These are phyloP conservation scores for Proterorhinus semilunaris DNA, from an alignment of 2,113 vertebrate species.

Conservation along the genomic window DNA sequence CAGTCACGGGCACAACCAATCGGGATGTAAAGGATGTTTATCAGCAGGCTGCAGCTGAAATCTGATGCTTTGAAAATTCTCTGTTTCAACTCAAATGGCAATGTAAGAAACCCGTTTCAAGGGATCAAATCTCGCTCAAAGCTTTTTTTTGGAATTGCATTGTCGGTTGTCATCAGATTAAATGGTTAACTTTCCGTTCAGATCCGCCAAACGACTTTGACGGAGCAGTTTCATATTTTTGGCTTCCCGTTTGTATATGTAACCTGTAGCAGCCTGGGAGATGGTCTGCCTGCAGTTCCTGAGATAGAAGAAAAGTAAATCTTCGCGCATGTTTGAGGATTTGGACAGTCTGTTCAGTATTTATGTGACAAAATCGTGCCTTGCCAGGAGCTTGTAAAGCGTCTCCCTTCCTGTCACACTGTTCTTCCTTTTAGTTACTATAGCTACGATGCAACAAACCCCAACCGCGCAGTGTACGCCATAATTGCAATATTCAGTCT, in stretches of 20 bases:
- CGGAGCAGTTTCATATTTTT: slow-evolving; percentile 29
- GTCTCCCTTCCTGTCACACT: slow-evolving; percentile 3
- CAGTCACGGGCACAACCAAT: slow-evolving; percentile 28
- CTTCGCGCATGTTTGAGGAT: slow-evolving; percentile 40
- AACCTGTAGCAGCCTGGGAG: slow-evolving; percentile 22
- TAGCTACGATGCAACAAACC: slow-evolving; percentile 12
- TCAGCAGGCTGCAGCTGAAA: slow-evolving; percentile 51
- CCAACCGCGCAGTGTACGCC: no score
- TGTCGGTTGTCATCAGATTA: slow-evolving; percentile 64
- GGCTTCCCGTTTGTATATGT: slow-evolving; percentile 37
- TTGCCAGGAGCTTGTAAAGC: slow-evolving; percentile 23
- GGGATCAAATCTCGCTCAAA: slow-evolving; percentile 60
- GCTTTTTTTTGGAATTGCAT: slow-evolving; percentile 61
- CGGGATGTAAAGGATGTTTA: slow-evolving; percentile 49
- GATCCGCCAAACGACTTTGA: slow-evolving; percentile 33
- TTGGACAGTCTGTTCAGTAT: slow-evolving; percentile 32
- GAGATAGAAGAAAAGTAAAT: slow-evolving; percentile 51
- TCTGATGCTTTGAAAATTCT: slow-evolving; percentile 53
- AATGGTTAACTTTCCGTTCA: slow-evolving; percentile 60
- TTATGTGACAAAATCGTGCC: slow-evolving; percentile 22
- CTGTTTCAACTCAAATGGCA: slow-evolving; percentile 58
- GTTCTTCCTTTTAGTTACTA: slow-evolving; percentile 30
- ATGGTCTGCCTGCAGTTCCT: slow-evolving; percentile 28
- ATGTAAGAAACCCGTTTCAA: slow-evolving; percentile 65
- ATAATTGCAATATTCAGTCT: no score